Conservation (phyloP, 2,113 vertebrate genomes). For the Accipiter virgatus region DNA sequence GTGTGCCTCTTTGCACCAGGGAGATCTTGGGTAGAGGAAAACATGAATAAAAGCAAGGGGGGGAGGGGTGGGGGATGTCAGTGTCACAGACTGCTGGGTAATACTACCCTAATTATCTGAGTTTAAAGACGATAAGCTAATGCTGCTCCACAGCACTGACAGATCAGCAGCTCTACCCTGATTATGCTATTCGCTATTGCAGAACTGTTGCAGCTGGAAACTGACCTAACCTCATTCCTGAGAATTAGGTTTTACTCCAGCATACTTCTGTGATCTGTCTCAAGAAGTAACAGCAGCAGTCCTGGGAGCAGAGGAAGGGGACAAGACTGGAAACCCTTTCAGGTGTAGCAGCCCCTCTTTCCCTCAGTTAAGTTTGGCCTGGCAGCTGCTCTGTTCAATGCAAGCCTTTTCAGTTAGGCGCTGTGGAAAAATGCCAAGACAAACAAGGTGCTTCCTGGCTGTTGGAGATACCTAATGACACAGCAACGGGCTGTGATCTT, state of each 20-base stretch:
- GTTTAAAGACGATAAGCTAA: not conserved
- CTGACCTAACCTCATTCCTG: not conserved
- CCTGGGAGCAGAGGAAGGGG: not conserved
- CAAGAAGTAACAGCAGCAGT: rapidly evolving
- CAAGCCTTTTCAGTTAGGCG: not conserved
- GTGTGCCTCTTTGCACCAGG: not conserved
- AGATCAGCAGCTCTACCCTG: not conserved
- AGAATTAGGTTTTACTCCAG: not conserved
- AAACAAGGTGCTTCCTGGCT: not conserved
- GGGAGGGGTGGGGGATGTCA: no score
- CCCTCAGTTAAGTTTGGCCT: not conserved
- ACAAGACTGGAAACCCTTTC: not conserved
- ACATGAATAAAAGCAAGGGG: not conserved
- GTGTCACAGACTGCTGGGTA: not conserved
- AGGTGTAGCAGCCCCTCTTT: not conserved
- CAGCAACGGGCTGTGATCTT: not conserved
- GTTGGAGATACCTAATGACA: not conserved
- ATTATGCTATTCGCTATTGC: rapidly evolving
- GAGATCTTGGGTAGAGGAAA: not conserved
- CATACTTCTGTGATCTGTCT: not conserved
- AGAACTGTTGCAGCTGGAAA: not conserved
- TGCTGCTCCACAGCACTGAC: not conserved
- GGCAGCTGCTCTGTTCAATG: not conserved
- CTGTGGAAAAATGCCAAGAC: not conserved
- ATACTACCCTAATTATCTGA: not conserved